Percentiles rank a stretch among this genome's conserved stretches.
Evolutionary conservation across 2,113 vertebrate species (phyloP).

Genomic region (Diadophis punctatus): DNA sequence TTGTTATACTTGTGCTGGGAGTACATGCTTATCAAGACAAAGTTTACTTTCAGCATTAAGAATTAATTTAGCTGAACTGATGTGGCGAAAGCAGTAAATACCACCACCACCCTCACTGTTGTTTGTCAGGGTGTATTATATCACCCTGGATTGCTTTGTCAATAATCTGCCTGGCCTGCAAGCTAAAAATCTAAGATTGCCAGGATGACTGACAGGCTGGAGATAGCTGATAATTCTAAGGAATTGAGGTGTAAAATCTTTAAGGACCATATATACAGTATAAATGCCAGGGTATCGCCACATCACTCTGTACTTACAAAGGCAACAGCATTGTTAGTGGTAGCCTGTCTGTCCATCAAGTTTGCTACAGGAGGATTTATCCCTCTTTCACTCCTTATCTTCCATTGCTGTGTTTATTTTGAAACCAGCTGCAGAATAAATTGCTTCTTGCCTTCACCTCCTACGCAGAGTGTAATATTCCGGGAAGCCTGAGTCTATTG

Average conservation of each 20-base stretch:
- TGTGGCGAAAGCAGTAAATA: slow-evolving; percentile 68
- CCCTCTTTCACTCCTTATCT: slow-evolving; percentile 90
- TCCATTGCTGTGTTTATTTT: slow-evolving; percentile 76
- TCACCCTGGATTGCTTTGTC: slow-evolving; percentile 94
- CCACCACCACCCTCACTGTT: slow-evolving; percentile 79
- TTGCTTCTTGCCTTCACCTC: slow-evolving; percentile 80
- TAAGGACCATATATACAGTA: slow-evolving; percentile 93
- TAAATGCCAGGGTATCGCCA: slow-evolving; percentile 98
- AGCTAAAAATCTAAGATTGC: slow-evolving; percentile 88
- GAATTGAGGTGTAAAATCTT: slow-evolving; percentile 98
- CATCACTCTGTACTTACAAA: slow-evolving; percentile 92
- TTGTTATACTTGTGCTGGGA: not conserved
- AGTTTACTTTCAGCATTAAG: slow-evolving; percentile 72
- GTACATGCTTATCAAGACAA: slow-evolving; percentile 67
- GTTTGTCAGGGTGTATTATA: slow-evolving; percentile 87
- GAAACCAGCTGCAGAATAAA: slow-evolving; percentile 80
- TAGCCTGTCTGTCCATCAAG: slow-evolving; percentile 94
- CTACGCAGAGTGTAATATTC: slow-evolving; percentile 73
- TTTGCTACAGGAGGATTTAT: slow-evolving; percentile 87
- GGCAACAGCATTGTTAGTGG: slow-evolving; percentile 92
- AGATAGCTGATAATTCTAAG: slow-evolving; percentile 99
- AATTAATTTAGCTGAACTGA: slow-evolving; percentile 76
- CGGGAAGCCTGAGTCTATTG: slow-evolving; percentile 65
- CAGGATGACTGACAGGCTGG: slow-evolving; percentile 88
- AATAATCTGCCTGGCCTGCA: slow-evolving; percentile 84